phyloP scores from a whole-genome alignment of 2,888 invertebrate genomes.

The Coleophora flavipennella region DNA sequence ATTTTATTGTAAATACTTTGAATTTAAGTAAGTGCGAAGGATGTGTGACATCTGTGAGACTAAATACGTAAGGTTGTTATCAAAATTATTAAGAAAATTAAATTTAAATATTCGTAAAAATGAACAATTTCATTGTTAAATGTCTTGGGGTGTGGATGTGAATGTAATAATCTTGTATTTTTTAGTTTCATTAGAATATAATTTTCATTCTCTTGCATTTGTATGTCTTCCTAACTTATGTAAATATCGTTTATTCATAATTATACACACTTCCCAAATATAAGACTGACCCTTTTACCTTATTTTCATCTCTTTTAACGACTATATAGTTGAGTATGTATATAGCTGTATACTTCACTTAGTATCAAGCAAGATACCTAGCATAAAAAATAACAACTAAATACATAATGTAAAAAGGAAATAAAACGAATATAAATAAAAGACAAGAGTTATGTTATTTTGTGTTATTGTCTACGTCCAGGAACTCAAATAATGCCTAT shows the following conservation, averaged over 20 bases:
- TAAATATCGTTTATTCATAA: slow-evolving; percentile 60
- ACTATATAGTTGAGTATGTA: slow-evolving; percentile 33
- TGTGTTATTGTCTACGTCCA: no score
- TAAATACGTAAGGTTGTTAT: slow-evolving; percentile 65
- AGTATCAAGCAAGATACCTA: slow-evolving; percentile 42
- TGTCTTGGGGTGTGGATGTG: slow-evolving; percentile 42
- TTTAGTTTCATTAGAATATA: slow-evolving; percentile 47
- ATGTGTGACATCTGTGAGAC: slow-evolving; percentile 64
- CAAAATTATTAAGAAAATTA: slow-evolving; percentile 35
- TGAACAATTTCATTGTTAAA: slow-evolving; percentile 41
- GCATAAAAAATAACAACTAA: slow-evolving; percentile 60
- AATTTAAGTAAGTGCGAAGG: slow-evolving; percentile 44
- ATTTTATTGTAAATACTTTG: slow-evolving; percentile 51
- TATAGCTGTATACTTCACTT: slow-evolving; percentile 53
- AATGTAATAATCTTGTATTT: slow-evolving; percentile 31
- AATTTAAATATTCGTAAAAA: slow-evolving; percentile 42
- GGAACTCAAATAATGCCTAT: no score
- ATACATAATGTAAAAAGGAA: slow-evolving; percentile 54
- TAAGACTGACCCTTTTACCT: slow-evolving; percentile 73
- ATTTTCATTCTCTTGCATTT: slow-evolving; percentile 50
- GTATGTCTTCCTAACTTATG: slow-evolving; percentile 68
- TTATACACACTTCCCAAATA: slow-evolving; percentile 71
- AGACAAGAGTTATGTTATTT: slow-evolving; percentile 10
- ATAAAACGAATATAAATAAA: slow-evolving; percentile 51
- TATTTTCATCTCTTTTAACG: slow-evolving; percentile 64